These are phyloP conservation scores for Priocnemis perturbator DNA, from an alignment of 2,888 invertebrate species.

Conservation along the genomic window DNA sequence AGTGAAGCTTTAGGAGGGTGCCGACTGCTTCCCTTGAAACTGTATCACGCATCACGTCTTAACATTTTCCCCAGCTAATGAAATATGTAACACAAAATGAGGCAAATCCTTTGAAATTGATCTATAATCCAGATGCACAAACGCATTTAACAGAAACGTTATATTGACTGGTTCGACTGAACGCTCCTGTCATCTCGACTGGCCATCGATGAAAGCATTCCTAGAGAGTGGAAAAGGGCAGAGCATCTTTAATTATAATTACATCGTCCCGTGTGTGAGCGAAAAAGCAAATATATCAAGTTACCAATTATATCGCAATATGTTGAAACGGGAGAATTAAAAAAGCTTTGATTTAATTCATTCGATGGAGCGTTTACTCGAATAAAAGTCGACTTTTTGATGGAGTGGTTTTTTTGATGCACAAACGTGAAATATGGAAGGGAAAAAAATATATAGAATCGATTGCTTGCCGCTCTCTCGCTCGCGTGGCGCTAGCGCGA, in stretches of 20 bases:
- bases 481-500: no score
- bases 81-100: no score
- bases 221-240: conserved; percentile 2
- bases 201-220: neutral
- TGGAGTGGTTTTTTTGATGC: conserved; percentile 47
- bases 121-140: no score
- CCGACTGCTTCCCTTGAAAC: no score
- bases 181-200: no score
- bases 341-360: conserved; percentile 42
- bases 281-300: conserved; percentile 52
- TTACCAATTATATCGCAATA: conserved; percentile 53
- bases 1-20: no score
- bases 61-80: no score
- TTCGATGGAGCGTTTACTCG: conserved; percentile 34
- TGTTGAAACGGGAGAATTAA: conserved; percentile 29
- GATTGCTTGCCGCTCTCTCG: no score
- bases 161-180: no score
- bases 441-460: conserved; percentile 6
- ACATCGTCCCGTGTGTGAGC: conserved; percentile 48
- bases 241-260: conserved; percentile 52
- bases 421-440: conserved; percentile 7
- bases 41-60: no score
- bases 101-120: no score
- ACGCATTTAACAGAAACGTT: no score
- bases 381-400: conserved; percentile 48